phyloP scores from a whole-genome alignment of 1,140 invertebrate genomes.

The Stegodyphus dumicola region DNA sequence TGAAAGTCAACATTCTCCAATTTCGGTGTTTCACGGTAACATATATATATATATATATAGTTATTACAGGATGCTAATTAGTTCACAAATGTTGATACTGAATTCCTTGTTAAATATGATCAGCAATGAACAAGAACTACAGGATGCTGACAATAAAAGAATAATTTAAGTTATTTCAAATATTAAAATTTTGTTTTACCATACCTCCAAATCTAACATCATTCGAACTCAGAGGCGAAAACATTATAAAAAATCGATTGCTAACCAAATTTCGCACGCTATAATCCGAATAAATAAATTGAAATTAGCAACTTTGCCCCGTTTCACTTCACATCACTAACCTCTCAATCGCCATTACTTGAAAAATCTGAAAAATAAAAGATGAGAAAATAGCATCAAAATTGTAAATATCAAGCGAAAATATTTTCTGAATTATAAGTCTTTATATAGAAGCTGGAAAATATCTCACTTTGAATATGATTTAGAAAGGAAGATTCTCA shows the following conservation, averaged over 20 bases:
- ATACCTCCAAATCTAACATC: neutral
- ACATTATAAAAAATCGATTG: neutral
- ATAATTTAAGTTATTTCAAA: neutral
- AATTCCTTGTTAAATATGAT: neutral
- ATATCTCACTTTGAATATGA: too few relatives aligned
- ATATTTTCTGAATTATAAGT: too few relatives aligned
- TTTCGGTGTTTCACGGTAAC: too few relatives aligned
- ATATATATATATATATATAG: neutral
- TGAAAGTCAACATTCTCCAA: too few relatives aligned
- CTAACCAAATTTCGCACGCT: neutral
- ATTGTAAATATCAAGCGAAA: too few relatives aligned
- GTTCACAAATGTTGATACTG: neutral
- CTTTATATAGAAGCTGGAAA: too few relatives aligned
- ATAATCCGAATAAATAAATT: neutral
- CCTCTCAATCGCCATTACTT: neutral
- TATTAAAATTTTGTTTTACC: neutral
- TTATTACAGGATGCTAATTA: neutral
- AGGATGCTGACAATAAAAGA: neutral
- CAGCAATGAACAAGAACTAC: neutral
- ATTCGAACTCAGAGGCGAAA: neutral
- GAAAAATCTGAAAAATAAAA: neutral
- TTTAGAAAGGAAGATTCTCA: too few relatives aligned
- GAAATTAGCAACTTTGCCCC: neutral
- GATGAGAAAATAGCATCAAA: neutral
- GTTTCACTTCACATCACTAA: neutral